Base-by-base conservation (phyloP, 2,113 vertebrate species). In the Brachyhypopomus occidentalis region DNA sequence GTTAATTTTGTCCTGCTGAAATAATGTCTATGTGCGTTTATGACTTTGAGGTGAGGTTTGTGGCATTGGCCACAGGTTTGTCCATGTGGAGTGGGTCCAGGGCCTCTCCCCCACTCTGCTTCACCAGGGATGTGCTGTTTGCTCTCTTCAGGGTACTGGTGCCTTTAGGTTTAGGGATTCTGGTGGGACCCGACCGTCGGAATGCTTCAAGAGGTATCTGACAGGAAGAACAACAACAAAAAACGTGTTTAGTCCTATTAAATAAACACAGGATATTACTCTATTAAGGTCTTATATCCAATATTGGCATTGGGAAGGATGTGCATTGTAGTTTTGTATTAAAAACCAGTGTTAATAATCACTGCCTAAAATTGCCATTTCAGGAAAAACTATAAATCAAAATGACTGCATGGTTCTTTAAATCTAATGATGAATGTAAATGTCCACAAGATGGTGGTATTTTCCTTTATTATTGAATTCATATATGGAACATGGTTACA, bases 121-220 rank as follows among this genome's bases (percentile, higher is more conserved):
- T 88, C 16, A 19, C 38, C 38, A n/a, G 55, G 19, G 86, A 56
- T 23, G n/a, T 79, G 71, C 86, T 87, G 85, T 82, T 88, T 20
- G 91, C 88, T 84, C 88, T 85, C 87, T 94, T 95, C 77, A 89
- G 90, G 84, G 91, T 84, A 75, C 76, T 80, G 45, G 19, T 90
- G 78, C 94, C 82, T 89, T 95, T 98, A 41, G 94, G 93, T 93
- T 96, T 97, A 82, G 96, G 96, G 80, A 96, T 97, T 77, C 92
- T 88, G 45, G 95, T 95, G 58, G 96, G 96, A 74, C 92, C 86
- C 76, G 93, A 91, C n/a, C 86, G 92, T 66, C 85, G 93, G 86
- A 93, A 92, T 25, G 89, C 87, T 92, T 94, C 90, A 11, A 94
- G 90, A 80, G 96, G 95, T 75, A 96, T 94, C 97, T 99, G 90